Evolutionary conservation across 64 coral and sea anemone genomes (phyloP).

Genomic region (Dendrophyllia cribrosa): DNA sequence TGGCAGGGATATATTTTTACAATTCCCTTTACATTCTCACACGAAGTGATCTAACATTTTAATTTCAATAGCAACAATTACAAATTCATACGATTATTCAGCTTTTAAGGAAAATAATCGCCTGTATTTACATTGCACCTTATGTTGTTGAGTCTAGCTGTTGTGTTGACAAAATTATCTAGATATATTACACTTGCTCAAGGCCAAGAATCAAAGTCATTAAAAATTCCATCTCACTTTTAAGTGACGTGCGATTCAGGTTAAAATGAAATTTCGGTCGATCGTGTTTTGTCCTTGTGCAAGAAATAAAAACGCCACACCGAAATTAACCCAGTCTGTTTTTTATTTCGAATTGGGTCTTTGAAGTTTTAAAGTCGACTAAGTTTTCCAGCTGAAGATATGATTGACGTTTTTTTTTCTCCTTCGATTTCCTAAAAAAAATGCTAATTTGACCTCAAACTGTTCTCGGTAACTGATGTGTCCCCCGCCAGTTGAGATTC

Average conservation of each 20-base stretch:
- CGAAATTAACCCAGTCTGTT: neutral
- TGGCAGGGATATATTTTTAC: neutral
- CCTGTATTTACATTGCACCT: constrained; percentile 1
- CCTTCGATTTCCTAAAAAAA: neutral
- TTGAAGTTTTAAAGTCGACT: too few relatives aligned
- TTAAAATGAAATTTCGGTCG: neutral
- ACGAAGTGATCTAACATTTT: constrained; percentile 17
- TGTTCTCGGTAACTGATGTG: too few relatives aligned
- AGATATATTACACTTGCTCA: neutral
- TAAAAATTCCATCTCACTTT: constrained; percentile 15
- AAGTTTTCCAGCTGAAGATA: too few relatives aligned
- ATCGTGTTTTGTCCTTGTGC: neutral
- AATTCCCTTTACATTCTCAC: neutral
- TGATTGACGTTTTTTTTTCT: neutral
- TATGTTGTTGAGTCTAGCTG: constrained; percentile 5
- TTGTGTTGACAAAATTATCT: constrained; percentile 26
- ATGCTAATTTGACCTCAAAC: neutral
- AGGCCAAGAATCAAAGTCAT: constrained; percentile 2
- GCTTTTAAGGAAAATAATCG: constrained; percentile 46
- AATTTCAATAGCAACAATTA: constrained; percentile 7
- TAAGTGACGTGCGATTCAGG: neutral
- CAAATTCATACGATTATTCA: constrained; percentile 36
- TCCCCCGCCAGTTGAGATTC: too few relatives aligned
- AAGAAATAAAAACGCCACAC: neutral
- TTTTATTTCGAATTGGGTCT: neutral